Evolutionary conservation across 2,797 vertebrate genomes (phyloP), one percentile per base, ranked within the genome.

Genomic region (Hypotaenidia philippensis): DNA sequence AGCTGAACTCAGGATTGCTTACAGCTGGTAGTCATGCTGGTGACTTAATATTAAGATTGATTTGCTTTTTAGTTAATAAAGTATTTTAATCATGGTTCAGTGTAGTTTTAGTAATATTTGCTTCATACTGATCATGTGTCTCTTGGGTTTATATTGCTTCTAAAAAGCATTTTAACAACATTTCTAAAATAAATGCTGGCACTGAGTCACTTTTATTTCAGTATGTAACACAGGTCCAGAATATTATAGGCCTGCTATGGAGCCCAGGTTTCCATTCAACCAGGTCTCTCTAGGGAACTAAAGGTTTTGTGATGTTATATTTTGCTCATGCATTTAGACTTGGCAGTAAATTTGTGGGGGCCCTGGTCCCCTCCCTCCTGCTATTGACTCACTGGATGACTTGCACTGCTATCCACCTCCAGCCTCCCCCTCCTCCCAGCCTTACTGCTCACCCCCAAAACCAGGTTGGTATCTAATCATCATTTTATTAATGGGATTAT

Each of bases 101-200:
- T 64, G 63, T 49, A n/a, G 32, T 74, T 93, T 77, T 70, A 49
- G 52, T 36, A 70, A 69, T 75, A 87, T 50, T 40, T 85, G 52
- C 57, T 94, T 96, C 84, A 87, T 74, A 85, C 75, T 64, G 84
- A 63, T 92, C 87, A 60, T 87, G 78, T 87, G 84, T 57, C 75
- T 91, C 53, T 80, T 26, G 38, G 59, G 40, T 92, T 95, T 94
- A 90, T 84, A 94, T 93, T 93, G 56, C 75, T 61, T 87, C 89
- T 63, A 21, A 84, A 87, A 83, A 93, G 25, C 5, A 0, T 76
- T 93, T 92, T 91, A 92, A 87, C 77, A 60, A 49, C 60, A 77
- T 70, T 94, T 89, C 89, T 87, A 87, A 94, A 94, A 92, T 92
- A 92, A 93, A 96, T 80, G 47, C 64, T 87, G 84, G 64, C 65